These are phyloP conservation scores for Oryctolagus cuniculus DNA, from an alignment of 2,113 vertebrate genomes.

Conservation along the genomic window DNA sequence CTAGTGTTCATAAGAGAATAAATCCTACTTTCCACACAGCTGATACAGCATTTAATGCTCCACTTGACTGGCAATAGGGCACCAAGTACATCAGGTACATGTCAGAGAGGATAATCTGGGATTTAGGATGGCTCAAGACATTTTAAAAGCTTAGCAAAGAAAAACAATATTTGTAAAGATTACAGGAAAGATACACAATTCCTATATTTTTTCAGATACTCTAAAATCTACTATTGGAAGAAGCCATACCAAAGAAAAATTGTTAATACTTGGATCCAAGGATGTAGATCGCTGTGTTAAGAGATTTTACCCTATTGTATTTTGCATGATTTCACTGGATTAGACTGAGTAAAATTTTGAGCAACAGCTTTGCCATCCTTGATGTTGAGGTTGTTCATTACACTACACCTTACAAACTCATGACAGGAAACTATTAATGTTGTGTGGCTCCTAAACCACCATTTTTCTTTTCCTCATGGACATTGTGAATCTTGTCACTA, in stretches of 20 bases:
- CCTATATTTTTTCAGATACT: not conserved
- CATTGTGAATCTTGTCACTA: not conserved
- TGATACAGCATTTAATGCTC: not conserved
- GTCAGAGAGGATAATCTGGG: constrained; percentile 30
- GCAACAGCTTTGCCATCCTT: not conserved
- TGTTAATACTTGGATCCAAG: not conserved
- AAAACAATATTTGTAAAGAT: constrained; percentile 48
- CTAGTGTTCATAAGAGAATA: constrained; percentile 16
- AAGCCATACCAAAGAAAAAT: not conserved
- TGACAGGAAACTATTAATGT: not conserved
- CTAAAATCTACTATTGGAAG: constrained; percentile 21
- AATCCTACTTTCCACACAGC: not conserved
- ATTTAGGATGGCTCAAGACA: not conserved
- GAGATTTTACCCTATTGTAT: not conserved
- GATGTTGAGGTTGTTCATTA: not conserved
- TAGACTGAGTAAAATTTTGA: not conserved
- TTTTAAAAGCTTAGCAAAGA: constrained; percentile 40
- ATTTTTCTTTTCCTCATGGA: not conserved
- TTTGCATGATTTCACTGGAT: not conserved
- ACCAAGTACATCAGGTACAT: not conserved
- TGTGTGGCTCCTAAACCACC: not conserved
- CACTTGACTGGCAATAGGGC: not conserved
- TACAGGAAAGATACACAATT: constrained; percentile 27
- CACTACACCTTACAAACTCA: not conserved
- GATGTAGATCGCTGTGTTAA: not conserved